phyloP scores from a whole-genome alignment of 2,113 vertebrate genomes.

The Muntiacus reevesi region DNA sequence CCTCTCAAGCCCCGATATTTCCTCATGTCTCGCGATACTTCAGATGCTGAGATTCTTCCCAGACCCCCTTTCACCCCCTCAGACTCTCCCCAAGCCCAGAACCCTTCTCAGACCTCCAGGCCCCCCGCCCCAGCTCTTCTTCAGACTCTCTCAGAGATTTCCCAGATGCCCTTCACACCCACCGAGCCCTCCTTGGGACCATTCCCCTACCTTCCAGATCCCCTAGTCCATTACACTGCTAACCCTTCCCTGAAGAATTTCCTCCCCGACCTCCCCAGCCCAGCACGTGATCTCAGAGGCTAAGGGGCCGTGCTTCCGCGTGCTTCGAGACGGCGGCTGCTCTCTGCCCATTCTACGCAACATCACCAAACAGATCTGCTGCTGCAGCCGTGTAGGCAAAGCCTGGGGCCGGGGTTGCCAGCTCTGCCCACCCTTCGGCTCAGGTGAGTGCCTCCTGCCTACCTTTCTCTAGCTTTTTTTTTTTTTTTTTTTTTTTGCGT shows the following conservation, averaged over 20 bases:
- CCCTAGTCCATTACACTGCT: background rate
- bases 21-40: background rate
- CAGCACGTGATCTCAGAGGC: conserved; percentile 90
- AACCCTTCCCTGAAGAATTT: background rate
- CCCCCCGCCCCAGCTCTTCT: background rate
- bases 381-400: conserved; percentile 93
- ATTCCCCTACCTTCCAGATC: background rate
- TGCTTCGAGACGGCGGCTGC: conserved; percentile 84
- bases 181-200: background rate
- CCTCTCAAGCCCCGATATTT: background rate
- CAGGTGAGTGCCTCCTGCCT: conserved; percentile 74
- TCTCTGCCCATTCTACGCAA: conserved; percentile 89
- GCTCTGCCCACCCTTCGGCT: conserved; percentile 88
- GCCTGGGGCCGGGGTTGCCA: conserved; percentile 89
- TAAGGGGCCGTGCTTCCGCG: conserved; percentile 89
- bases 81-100: background rate
- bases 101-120: background rate
- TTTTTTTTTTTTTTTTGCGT: background rate
- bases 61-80: background rate
- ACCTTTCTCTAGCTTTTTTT: background rate
- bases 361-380: conserved; percentile 96
- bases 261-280: conserved; percentile 75
- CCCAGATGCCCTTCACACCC: background rate
- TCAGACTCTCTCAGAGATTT: background rate
- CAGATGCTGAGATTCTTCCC: background rate